Percentiles rank a stretch among this genome's conserved stretches.
Conservation (phyloP, 2,113 vertebrate species). For the Clarias magur region DNA sequence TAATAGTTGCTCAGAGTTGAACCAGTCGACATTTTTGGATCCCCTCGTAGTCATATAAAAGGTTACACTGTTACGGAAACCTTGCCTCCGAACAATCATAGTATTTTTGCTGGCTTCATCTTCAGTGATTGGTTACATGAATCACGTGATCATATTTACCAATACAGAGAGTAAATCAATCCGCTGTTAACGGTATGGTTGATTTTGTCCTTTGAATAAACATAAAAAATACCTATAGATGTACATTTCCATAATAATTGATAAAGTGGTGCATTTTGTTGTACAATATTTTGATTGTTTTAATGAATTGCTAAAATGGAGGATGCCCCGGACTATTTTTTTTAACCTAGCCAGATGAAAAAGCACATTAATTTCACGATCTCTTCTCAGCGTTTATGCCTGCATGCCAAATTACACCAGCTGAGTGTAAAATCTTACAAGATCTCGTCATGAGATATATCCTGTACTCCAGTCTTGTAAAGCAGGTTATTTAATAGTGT, state of each 20-base stretch:
- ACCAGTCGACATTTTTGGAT: slow-evolving; percentile 95
- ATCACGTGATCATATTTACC: slow-evolving; percentile 99
- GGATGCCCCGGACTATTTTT: slow-evolving; percentile 79
- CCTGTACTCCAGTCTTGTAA: slow-evolving; percentile 71
- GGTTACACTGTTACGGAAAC: slow-evolving; percentile 91
- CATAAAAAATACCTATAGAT: not conserved
- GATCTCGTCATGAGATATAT: slow-evolving; percentile 64
- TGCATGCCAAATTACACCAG: slow-evolving; percentile 54
- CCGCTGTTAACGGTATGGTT: slow-evolving; percentile 76
- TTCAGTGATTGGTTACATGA: slow-evolving; percentile 95
- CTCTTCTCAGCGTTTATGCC: slow-evolving; percentile 55
- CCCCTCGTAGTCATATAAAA: slow-evolving; percentile 90
- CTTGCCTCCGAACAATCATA: slow-evolving; percentile 94
- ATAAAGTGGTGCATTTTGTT: not conserved
- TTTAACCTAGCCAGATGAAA: slow-evolving; percentile 62
- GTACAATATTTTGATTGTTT: not conserved
- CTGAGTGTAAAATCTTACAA: slow-evolving; percentile 67
- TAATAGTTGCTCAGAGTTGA: slow-evolving; percentile 96
- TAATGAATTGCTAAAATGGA: slow-evolving; percentile 24
- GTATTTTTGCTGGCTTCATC: slow-evolving; percentile 96
- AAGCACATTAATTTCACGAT: slow-evolving; percentile 66
- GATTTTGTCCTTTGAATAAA: slow-evolving; percentile 66
- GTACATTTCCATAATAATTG: not conserved
- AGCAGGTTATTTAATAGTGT: slow-evolving; percentile 74
- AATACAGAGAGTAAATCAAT: slow-evolving; percentile 99